Conservation (phyloP, 2,113 vertebrate genomes). For the Cochlearius cochlearius region DNA sequence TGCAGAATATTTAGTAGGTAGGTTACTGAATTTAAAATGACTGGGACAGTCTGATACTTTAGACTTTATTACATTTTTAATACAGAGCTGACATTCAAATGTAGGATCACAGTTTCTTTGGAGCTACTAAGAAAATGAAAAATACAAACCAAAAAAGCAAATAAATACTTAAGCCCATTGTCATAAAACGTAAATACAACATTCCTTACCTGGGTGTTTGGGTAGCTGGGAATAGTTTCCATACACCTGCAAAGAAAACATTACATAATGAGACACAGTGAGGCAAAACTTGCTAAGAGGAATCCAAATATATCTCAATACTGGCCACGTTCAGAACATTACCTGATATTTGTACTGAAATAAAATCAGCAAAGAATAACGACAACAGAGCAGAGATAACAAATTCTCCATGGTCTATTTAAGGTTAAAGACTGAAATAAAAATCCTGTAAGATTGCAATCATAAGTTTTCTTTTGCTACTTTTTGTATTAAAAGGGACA, state of each 20-base stretch:
- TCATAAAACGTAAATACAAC: not conserved
- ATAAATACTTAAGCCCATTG: not conserved
- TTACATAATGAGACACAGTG: not conserved
- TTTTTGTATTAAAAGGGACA: not conserved
- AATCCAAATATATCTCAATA: not conserved
- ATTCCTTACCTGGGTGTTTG: constrained; percentile 86
- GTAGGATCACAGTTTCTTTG: not conserved
- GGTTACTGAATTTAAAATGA: not conserved
- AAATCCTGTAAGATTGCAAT: not conserved
- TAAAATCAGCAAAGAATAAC: constrained; percentile 73
- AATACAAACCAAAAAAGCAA: not conserved
- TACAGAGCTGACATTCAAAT: not conserved
- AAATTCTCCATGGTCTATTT: constrained; percentile 58
- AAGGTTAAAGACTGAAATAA: not conserved
- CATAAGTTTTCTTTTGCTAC: not conserved
- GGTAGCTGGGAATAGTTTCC: constrained; percentile 65
- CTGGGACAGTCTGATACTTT: not conserved
- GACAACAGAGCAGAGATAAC: not conserved
- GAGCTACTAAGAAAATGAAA: not conserved
- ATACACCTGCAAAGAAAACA: constrained; percentile 77
- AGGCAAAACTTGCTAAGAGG: not conserved
- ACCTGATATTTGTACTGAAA: constrained; percentile 77
- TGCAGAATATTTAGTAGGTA: not conserved
- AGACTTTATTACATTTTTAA: not conserved
- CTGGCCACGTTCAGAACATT: not conserved